These are phyloP conservation scores for Plutomurus gul DNA, from an alignment of 1,140 invertebrate genomes.

Conservation along the genomic window DNA sequence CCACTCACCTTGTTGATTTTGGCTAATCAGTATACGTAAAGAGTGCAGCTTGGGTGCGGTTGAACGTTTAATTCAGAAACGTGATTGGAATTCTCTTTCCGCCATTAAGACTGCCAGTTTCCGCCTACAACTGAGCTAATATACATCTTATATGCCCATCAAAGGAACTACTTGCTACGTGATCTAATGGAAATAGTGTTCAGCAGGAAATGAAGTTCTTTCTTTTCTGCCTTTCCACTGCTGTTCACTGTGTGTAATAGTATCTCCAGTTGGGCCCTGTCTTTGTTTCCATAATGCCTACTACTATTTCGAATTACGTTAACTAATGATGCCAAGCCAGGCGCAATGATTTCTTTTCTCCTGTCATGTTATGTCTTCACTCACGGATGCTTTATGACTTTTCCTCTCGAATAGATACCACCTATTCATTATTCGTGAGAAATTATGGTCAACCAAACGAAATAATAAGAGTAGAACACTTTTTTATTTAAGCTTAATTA, in stretches of 20 bases:
- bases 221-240: not conserved
- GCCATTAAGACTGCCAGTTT: conserved; percentile 26
- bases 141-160: not conserved
- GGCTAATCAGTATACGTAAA: conserved; percentile 31
- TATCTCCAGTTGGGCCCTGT: not conserved
- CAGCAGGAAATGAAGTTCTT: conserved; percentile 20
- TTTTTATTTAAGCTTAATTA: no score
- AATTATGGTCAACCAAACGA: no score
- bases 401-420: not conserved
- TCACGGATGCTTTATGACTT: not conserved
- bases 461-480: not conserved
- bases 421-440: not conserved
- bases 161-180: conserved; percentile 9
- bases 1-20: conserved; percentile 36
- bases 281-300: not conserved
- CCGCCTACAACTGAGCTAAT: conserved; percentile 29
- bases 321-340: not conserved
- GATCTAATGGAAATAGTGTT: conserved; percentile 2
- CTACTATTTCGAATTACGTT: no score
- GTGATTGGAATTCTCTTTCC: conserved; percentile 41
- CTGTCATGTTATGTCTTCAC: not conserved
- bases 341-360: not conserved
- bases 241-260: not conserved
- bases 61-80: conserved; percentile 31
- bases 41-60: conserved; percentile 37